Base-by-base conservation (phyloP, 35 echinoderm and acorn worm species). In the Holothuria glaberrima region DNA sequence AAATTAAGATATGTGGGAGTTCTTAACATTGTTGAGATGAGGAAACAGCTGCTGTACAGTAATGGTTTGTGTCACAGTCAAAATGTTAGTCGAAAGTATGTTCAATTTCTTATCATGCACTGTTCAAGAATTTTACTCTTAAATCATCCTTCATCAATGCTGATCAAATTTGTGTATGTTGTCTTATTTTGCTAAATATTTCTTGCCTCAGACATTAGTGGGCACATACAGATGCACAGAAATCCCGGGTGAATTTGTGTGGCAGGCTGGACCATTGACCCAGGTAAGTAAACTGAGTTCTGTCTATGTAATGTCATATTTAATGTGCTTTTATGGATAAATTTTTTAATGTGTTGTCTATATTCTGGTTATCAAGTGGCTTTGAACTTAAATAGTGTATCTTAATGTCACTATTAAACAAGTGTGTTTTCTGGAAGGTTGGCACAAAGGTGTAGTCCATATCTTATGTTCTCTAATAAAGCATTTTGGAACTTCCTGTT, bases 231-330 rank as follows among this genome's bases (percentile, higher is more conserved):
- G 97, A 63, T 99, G 97, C 35, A 99, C 97, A 17, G 97, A 99
- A 30, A 94, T 99, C 22, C 97, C 97, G 25, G 97, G 97, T 30
- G 97, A 99, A 46, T 99, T 99, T 86, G 91, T 95, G 24, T 99
- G 97, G 97, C 93, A 95, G 48, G 60, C 97, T 18, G 96, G 96
- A 10, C 79, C 96, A 6, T 84, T 98, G 6, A 98, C 96, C 2
- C 96, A 98, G 95, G 95, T 94, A 94, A 24, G 91, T 28, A 52
- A n/a, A 38, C 21, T 29, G 58, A 29, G 48, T 29, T 9, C 50
- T 14, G 13, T 54, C 10, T 54, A 54, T 54, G 50, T 1, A 12
- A 5, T 54, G 16, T 54, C 50, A 5, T 14, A 14, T 54, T 54
- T 38, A 5, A 41, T 35, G 21, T 41, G 75, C 0, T 10, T 10